Evolutionary conservation across 2,888 invertebrate genomes (phyloP).

Genomic region (Volucella zonaria): DNA sequence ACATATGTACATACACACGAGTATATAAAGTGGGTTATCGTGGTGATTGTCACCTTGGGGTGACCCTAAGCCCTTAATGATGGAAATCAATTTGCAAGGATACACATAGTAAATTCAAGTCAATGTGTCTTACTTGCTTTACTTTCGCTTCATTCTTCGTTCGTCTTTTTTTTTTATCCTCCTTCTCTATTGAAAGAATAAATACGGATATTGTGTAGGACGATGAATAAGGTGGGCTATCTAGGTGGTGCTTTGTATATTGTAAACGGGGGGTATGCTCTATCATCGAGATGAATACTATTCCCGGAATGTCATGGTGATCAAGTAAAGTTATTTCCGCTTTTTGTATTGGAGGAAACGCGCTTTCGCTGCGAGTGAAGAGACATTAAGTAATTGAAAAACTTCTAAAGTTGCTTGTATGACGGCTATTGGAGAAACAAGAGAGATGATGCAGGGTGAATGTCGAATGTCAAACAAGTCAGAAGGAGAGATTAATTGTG

Average conservation of each 20-base stretch:
- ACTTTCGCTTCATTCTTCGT: constrained; percentile 5
- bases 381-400: constrained; percentile 68
- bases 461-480: constrained; percentile 26
- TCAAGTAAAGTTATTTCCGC: constrained; percentile 61
- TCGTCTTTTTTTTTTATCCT: constrained; percentile 22
- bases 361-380: neutral
- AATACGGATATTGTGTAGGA: neutral
- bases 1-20: neutral
- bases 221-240: constrained; percentile 35
- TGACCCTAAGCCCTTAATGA: constrained; percentile 67
- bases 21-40: constrained; percentile 18
- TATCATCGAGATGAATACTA: constrained; percentile 71
- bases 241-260: constrained; percentile 46
- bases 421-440: constrained; percentile 8
- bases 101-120: constrained; percentile 34
- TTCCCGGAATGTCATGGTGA: constrained; percentile 59
- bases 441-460: neutral
- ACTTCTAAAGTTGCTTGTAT: constrained; percentile 49
- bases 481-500: constrained; percentile 44
- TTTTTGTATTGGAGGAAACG: constrained; percentile 17
- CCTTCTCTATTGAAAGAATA: constrained; percentile 24
- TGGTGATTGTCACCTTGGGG: constrained; percentile 53
- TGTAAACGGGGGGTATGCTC: constrained; percentile 49
- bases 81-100: constrained; percentile 67
- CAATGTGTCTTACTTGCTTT: constrained; percentile 26